Percentiles rank a stretch among this genome's conserved stretches.
These are phyloP conservation scores for Theodoxus fluviatilis DNA, from an alignment of 2,888 invertebrate genomes.

Conservation along the genomic window DNA sequence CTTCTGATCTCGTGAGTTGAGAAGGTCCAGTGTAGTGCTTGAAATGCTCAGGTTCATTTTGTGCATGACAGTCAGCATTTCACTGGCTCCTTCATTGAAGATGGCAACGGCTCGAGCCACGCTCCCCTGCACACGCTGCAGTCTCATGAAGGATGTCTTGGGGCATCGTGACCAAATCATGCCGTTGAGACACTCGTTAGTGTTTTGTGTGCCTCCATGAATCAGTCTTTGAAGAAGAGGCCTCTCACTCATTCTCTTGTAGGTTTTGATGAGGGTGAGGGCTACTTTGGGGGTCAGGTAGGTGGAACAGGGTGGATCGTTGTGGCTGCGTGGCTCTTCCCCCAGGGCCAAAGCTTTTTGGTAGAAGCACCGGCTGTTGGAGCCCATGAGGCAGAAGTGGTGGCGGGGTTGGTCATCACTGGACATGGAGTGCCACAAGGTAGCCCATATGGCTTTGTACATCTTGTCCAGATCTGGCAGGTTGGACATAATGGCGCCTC, in stretches of 20 bases:
- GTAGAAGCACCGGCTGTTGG: conserved; percentile 12
- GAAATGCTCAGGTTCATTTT: not conserved
- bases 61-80: not conserved
- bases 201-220: no score
- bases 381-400: not conserved
- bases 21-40: not conserved
- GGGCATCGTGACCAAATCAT: not conserved
- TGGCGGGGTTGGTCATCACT: not conserved
- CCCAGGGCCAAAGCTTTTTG: not conserved
- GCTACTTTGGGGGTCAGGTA: not conserved
- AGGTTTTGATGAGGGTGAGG: not conserved
- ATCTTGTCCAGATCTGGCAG: not conserved
- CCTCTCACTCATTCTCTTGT: not conserved
- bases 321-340: not conserved
- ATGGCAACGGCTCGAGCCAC: not conserved
- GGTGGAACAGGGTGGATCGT: not conserved
- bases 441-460: not conserved
- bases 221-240: not conserved
- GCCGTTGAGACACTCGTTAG: no score
- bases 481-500: no score
- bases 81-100: conserved; percentile 9
- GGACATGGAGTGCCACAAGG: conserved; percentile 3
- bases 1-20: not conserved
- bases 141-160: conserved; percentile 3
- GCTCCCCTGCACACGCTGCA: not conserved